Evolutionary conservation across 2,888 invertebrate genomes (phyloP).

Genomic region (Leuctra nigra): DNA sequence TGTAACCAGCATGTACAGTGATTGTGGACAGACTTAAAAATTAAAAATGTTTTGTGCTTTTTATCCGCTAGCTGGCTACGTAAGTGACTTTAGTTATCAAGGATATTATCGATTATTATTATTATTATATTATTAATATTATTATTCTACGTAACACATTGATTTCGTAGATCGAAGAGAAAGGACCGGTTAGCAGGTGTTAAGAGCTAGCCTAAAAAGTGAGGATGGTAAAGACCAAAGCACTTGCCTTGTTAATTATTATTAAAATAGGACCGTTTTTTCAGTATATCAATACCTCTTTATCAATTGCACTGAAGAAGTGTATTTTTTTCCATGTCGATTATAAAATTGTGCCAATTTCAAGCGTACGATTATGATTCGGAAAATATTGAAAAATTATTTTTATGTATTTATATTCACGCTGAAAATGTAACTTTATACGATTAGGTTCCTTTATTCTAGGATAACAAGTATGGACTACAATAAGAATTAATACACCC

Average conservation of each 20-base stretch:
- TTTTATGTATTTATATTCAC: background rate
- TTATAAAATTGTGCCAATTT: background rate
- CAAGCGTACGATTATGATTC: constrained; percentile 3
- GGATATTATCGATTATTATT: background rate
- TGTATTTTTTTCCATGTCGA: background rate
- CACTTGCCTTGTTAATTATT: too few species aligned
- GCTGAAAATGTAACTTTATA: constrained; percentile 2
- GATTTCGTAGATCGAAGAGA: background rate
- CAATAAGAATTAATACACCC: constrained; percentile 19
- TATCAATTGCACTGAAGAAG: background rate
- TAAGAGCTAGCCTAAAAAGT: background rate
- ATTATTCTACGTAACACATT: background rate
- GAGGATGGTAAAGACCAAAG: background rate
- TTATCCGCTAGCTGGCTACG: constrained; percentile 15
- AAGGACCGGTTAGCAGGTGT: background rate
- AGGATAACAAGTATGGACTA: constrained; percentile 15
- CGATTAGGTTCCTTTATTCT: constrained; percentile 1
- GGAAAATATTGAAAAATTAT: too few species aligned
- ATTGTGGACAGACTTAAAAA: constrained; percentile 5
- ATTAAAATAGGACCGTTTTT: background rate
- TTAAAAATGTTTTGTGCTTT: constrained; percentile 21
- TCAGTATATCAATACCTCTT: background rate
- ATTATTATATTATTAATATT: background rate
- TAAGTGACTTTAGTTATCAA: constrained; percentile 1
- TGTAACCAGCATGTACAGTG: background rate